Evolutionary conservation across 2,113 vertebrate genomes (phyloP).

Genomic region (Phoenicopterus ruber): DNA sequence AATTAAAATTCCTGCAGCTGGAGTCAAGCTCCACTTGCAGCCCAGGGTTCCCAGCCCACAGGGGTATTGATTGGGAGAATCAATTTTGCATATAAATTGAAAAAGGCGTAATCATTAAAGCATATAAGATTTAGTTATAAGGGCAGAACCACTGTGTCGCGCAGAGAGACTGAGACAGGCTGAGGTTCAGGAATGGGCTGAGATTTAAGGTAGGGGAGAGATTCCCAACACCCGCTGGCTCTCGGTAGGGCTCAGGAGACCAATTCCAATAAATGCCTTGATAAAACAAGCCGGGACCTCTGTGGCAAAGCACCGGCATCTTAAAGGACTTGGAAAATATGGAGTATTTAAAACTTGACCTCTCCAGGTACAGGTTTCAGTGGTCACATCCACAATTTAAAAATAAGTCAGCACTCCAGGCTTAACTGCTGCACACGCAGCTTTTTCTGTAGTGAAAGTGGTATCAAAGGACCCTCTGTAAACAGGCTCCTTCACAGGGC

Average conservation of each 20-base stretch:
- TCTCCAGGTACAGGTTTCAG: neutral
- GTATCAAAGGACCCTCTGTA: no score
- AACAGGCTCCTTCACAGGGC: accelerated
- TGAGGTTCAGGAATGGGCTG: neutral
- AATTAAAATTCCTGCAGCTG: slow-evolving; percentile 62
- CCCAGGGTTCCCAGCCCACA: slow-evolving; percentile 9
- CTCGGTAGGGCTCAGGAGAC: neutral
- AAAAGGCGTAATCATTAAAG: slow-evolving; percentile 60
- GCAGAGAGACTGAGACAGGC: neutral
- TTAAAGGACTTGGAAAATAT: neutral
- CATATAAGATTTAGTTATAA: slow-evolving; percentile 38
- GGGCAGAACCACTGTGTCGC: slow-evolving; percentile 16
- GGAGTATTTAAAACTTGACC: neutral
- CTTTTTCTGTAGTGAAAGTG: neutral
- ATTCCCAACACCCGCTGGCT: neutral
- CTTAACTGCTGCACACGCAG: neutral
- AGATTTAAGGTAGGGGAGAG: neutral
- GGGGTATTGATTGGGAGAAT: slow-evolving; percentile 68
- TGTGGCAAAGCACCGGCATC: neutral
- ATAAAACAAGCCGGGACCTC: neutral
- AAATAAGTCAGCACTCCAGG: neutral
- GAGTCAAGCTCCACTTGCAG: slow-evolving; percentile 12
- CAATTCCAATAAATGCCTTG: neutral
- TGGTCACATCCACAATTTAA: neutral
- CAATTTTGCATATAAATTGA: slow-evolving; percentile 74